Base-by-base conservation (phyloP, 2,113 vertebrate species). In the Lycaon pictus region DNA sequence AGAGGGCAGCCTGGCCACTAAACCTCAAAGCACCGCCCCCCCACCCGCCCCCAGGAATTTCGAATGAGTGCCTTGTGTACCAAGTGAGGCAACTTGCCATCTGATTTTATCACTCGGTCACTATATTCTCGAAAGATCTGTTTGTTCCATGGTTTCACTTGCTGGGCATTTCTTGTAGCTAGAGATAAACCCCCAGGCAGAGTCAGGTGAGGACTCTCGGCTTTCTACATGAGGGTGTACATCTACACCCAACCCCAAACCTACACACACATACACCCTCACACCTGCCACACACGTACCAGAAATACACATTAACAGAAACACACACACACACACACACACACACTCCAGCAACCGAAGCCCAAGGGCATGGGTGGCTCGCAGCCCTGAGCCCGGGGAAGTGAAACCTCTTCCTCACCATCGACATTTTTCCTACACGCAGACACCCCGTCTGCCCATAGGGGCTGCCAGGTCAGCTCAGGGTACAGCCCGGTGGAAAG, bases 71-170 rank as follows among this genome's bases (percentile, higher is more conserved):
- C 20, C 72, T 89, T 19, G 9, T 71, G 58, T 12, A 56, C 80
- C 48, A 16, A 60, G 11, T 0, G 0, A 76, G 62, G 56, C 69
- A 56, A n/a, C 0, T 1, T 62, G 17, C 55, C 51, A 5, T 90
- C 60, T 92, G 9, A 86, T 97, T 96, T 91, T 76, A 80, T 91
- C 82, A 15, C 17, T 58, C 0, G 0, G 35, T 71, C 8, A 0
- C 63, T 79, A 13, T 67, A 43, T 37, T 88, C 88, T 74, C 77
- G 43, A 20, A 77, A 56, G 15, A n/a, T 88, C n/a, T 77, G 35
- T 74, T 67, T 79, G 32, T 11, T 77, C 35, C 7, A 11, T 1
- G 7, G 7, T 89, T 95, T 67, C 11, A 53, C 53, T 87, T 63
- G 37, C 35, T 62, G 1, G 65, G n/a, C 16, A 93, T 17, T 58